A percentile compares a stretch with the other conserved stretches of the same genome.
phyloP scores from a whole-genome alignment of 2,888 invertebrate species.

The Thymelicus lineola region DNA sequence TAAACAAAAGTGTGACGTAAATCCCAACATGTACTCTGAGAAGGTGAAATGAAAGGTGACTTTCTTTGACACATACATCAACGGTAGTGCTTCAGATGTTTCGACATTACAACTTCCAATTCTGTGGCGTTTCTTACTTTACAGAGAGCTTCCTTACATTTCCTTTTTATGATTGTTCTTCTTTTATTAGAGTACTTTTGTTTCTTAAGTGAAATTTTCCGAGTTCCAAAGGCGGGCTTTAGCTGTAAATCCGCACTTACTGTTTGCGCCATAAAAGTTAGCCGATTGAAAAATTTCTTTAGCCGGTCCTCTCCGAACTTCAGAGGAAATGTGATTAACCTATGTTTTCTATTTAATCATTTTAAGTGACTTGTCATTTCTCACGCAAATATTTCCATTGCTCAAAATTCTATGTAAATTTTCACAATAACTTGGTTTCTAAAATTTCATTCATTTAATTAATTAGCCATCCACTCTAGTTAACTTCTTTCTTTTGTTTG shows the following conservation, averaged over 20 bases:
- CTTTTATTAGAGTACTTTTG: constrained; percentile 84
- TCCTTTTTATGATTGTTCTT: constrained; percentile 83
- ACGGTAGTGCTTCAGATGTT: constrained; percentile 28
- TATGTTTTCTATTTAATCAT: constrained; percentile 43
- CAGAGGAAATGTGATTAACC: constrained; percentile 47
- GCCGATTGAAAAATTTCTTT: constrained; percentile 76
- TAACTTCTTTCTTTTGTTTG: too few relatives aligned
- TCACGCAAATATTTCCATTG: too few relatives aligned
- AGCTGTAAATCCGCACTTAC: constrained; percentile 80
- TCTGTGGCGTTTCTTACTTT: constrained; percentile 53
- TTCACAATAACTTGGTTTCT: too few relatives aligned
- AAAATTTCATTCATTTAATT: too few relatives aligned
- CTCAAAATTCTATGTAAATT: too few relatives aligned
- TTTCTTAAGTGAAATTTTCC: constrained; percentile 82
- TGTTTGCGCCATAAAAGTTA: constrained; percentile 76
- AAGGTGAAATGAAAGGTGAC: constrained; percentile 7
- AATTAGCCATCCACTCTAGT: too few relatives aligned
- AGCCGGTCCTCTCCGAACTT: constrained; percentile 47
- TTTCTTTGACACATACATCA: constrained; percentile 10
- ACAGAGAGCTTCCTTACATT: constrained; percentile 70
- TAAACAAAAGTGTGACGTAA: not conserved
- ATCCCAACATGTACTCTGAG: not conserved
- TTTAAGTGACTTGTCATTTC: constrained; percentile 4
- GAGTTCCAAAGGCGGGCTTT: constrained; percentile 77
- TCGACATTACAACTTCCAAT: constrained; percentile 42